These are phyloP conservation scores for Poliocrania exsul DNA, from an alignment of 2,797 vertebrate species.

Conservation along the genomic window DNA sequence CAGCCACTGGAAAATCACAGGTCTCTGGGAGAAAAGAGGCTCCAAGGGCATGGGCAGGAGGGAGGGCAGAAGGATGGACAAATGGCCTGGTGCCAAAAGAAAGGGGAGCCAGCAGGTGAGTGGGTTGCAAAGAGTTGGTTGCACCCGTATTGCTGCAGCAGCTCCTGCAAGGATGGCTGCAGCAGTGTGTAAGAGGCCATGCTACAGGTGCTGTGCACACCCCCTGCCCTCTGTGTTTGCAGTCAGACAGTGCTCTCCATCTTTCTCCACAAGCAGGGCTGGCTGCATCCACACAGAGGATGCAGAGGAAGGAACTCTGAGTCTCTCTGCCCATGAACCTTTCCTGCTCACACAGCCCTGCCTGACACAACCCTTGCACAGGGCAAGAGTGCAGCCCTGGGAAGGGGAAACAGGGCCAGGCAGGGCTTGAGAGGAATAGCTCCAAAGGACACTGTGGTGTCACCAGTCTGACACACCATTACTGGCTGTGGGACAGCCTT, in stretches of 20 bases:
- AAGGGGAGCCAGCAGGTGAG: background rate
- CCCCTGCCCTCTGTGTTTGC: background rate
- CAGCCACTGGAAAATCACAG: background rate
- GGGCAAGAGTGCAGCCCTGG: background rate
- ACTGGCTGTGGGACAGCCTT: background rate
- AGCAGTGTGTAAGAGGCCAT: background rate
- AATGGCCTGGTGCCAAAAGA: background rate
- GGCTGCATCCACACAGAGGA: background rate
- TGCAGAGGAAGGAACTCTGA: background rate
- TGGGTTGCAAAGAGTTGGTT: background rate
- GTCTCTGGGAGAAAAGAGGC: background rate
- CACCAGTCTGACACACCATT: background rate
- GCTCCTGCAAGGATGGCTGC: background rate
- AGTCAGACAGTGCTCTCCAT: background rate
- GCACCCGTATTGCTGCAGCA: background rate
- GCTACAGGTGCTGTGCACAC: background rate
- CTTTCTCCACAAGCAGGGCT: fast-evolving
- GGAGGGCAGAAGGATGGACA: fast-evolving
- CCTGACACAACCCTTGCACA: background rate
- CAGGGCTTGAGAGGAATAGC: background rate
- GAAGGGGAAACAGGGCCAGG: background rate
- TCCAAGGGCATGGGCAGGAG: slow-evolving; percentile 51
- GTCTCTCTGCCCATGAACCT: background rate
- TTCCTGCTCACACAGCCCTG: background rate
- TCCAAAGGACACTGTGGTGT: background rate